Evolutionary conservation across 1,140 invertebrate species (phyloP), one percentile per base, ranked within the genome.

Genomic region (Chironomus striatipennis): DNA sequence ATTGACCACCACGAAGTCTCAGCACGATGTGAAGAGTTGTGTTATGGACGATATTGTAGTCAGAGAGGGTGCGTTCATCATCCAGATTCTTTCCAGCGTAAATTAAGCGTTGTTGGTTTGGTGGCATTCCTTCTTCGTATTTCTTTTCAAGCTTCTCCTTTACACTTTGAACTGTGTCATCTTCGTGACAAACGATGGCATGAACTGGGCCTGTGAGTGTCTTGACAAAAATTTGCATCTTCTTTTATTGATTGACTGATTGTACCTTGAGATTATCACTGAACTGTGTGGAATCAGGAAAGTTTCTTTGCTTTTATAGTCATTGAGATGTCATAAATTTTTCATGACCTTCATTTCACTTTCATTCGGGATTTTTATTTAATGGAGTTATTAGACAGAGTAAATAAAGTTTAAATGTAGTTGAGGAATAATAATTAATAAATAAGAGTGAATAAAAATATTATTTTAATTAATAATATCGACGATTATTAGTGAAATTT

Each of bases 151-250:
- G 88, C 76, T 89, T 88, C 4, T 87, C 84, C 76, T 89, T 89
- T 0, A 90, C 87, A 82, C 90, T 89, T 76, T 89, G 87, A 77
- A 90, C 90, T 0, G 88, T 88, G 77, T 90, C 88, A 73, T 85
- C 86, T 42, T 80, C 78, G 34, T 90, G 18, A 6, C 88, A 2
- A 90, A 88, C 79, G 89, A 89, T 4, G 89, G 80, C 0, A 88
- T 84, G 74, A 84, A 78, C 90, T 90, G 0, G 65, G n/a, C 88
- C 89, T 34, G 88, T 90, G 12, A 89, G 79, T n/a, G 87, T 89
- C 77, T 88, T 89, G 1, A 78, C 78, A 73, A 79, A 78, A 73
- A 78, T 78, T 73, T 77, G 77, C 77, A 79, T 77, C 75, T 74
- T 79, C 64, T 43, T 75, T 75, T 77, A 73, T 20, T 57, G 12